Evolutionary conservation across 1,140 invertebrate genomes (phyloP).

Genomic region (Drosophila chauvacae): DNA sequence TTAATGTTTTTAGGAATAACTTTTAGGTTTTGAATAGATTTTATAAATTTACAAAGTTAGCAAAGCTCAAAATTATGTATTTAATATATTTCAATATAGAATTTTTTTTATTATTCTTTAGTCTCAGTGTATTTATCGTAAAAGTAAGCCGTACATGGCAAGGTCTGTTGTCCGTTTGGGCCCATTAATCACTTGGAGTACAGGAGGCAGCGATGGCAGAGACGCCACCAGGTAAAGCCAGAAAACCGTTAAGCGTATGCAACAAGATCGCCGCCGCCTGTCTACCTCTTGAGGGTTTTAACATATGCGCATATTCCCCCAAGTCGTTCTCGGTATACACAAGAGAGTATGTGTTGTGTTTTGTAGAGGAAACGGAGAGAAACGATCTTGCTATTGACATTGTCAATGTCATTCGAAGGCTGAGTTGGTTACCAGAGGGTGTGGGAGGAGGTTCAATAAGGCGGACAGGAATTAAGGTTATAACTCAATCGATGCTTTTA

Average conservation of each 20-base stretch:
- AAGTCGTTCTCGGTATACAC: neutral
- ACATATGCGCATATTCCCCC: conserved; percentile 70
- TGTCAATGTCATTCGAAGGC: conserved; percentile 64
- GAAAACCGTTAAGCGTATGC: conserved; percentile 73
- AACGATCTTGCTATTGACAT: conserved; percentile 71
- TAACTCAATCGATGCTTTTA: neutral
- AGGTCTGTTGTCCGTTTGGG: conserved; percentile 45
- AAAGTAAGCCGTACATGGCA: conserved; percentile 48
- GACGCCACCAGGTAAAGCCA: conserved; percentile 63
- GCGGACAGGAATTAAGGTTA: neutral
- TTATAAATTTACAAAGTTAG: neutral
- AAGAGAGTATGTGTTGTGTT: neutral
- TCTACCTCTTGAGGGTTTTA: conserved; percentile 45
- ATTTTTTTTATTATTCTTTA: neutral
- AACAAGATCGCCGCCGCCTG: conserved; percentile 46
- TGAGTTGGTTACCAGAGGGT: conserved; percentile 1
- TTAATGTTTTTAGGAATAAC: neutral
- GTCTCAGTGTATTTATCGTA: conserved; percentile 9
- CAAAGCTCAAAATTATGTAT: no score
- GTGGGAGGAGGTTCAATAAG: neutral
- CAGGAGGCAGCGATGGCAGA: conserved; percentile 6
- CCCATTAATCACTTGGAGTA: conserved; percentile 63
- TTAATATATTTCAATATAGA: neutral
- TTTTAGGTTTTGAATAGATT: neutral
- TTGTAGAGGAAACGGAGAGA: conserved; percentile 23